Base-by-base conservation (phyloP, 2,797 vertebrate genomes). In the Alosa sapidissima region DNA sequence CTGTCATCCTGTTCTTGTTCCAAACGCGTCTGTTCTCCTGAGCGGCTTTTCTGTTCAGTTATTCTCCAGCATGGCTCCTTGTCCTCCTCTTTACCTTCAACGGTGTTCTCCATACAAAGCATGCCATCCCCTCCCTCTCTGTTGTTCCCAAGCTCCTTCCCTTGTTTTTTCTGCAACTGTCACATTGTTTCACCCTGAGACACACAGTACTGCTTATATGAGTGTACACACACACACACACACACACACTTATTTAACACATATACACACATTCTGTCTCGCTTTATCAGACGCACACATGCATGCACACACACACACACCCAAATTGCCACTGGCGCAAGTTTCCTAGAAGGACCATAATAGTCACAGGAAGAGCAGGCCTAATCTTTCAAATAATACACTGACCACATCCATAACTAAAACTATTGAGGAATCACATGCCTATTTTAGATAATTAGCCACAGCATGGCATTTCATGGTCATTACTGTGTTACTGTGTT, bases 401-500 rank as follows among this genome's bases (percentile, higher is more conserved):
- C 36, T 36, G 2, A 36, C 68, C 36, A 75, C 68, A 75, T 45
- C 68, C 68, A 13, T 19, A 45, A 75, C 68, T 45, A 45, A 24
- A 19, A 13, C 36, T 72, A 10, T 41, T 75, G 68, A 75, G 68
- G 28, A 68, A 13, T 1, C 1, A 0, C 13, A 1, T 45, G 13
- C 36, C 68, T 41, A 45, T 75, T 75, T 72, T 33, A 2, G 65
- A 75, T 45, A 45, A 75, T 75, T 75, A 75, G 68, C 36, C 33
- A 41, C 45, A 16, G 36, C 33, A 36, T 75, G 36, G 8, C 5
- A n/a, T 62, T n/a, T 24, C n/a, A n/a, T 62, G 21, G 5, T 1
- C 21, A 62, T 62, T 85, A 14, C 54, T 87, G 52, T 84, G 41
- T 49, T n/a, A n/a, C n/a, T n/a, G n/a, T 60, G 55, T n/a, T n/a